Percentiles rank a stretch among this genome's conserved stretches.
phyloP scores from a whole-genome alignment of 2,888 invertebrate species.

The Pyrrhia umbra region DNA sequence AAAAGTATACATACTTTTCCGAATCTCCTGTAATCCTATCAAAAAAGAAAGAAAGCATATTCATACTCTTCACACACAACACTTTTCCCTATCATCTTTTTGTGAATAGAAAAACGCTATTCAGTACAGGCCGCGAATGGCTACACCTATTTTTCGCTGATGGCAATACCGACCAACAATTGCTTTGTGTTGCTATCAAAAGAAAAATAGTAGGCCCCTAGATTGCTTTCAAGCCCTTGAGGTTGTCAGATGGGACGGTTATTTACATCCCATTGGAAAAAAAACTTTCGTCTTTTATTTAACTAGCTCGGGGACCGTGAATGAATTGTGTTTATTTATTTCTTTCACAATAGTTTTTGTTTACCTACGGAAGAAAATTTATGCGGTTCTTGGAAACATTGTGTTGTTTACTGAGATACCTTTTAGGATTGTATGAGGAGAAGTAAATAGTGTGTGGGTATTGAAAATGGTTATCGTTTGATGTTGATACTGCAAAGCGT shows the following conservation, averaged over 20 bases:
- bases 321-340: conserved; percentile 68
- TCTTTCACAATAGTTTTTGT: conserved; percentile 65
- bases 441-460: conserved; percentile 20
- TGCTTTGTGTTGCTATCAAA: conserved; percentile 82
- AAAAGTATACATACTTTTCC: neutral
- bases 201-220: conserved; percentile 79
- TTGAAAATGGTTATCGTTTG: conserved; percentile 34
- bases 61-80: conserved; percentile 43
- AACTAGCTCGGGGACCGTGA: conserved; percentile 63
- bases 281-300: conserved; percentile 73
- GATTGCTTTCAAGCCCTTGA: conserved; percentile 84
- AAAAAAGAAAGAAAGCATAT: conserved; percentile 18
- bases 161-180: conserved; percentile 82
- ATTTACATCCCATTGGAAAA: conserved; percentile 80
- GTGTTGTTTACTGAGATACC: conserved; percentile 25
- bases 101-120: conserved; percentile 70
- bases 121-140: conserved; percentile 67
- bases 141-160: conserved; percentile 75
- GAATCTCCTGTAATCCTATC: conserved; percentile 16
- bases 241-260: conserved; percentile 79
- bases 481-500: conserved; percentile 25
- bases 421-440: conserved; percentile 21
- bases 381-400: conserved; percentile 35
- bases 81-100: conserved; percentile 57
- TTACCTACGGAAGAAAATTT: conserved; percentile 50